phyloP scores from a whole-genome alignment of 2,888 invertebrate genomes.

The Ferrisia virgata region DNA sequence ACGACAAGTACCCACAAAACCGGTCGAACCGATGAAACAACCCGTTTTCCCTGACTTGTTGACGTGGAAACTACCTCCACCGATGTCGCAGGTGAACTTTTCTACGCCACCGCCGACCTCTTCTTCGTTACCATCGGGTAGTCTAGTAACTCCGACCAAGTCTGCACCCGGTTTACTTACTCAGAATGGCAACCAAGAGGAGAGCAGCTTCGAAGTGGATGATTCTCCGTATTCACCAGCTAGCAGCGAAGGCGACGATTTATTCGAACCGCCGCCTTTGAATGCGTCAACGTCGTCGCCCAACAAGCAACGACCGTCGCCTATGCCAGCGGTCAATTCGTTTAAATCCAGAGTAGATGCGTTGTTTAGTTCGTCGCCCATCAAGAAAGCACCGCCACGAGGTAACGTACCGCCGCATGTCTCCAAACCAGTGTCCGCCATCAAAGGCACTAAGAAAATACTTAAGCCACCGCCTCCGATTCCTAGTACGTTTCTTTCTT shows the following conservation, averaged over 20 bases:
- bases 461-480: neutral
- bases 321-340: conserved; percentile 31
- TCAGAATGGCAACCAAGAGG: conserved; percentile 47
- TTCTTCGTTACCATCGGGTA: neutral
- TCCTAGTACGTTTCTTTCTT: neutral
- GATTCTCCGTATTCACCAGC: conserved; percentile 69
- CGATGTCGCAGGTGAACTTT: conserved; percentile 23
- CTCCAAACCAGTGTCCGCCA: conserved; percentile 7
- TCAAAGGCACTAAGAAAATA: conserved; percentile 2
- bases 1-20: conserved; percentile 27
- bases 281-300: conserved; percentile 50
- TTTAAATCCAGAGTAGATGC: conserved; percentile 38
- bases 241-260: conserved; percentile 82
- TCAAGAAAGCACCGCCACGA: conserved; percentile 22
- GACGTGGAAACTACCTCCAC: conserved; percentile 39
- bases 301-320: conserved; percentile 32
- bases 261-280: conserved; percentile 72
- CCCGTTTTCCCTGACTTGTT: conserved; percentile 32
- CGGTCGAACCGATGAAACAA: conserved; percentile 41
- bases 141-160: conserved; percentile 46
- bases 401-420: neutral
- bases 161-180: conserved; percentile 40
- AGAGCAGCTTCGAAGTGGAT: conserved; percentile 24
- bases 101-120: conserved; percentile 21
- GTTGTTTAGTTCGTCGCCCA: conserved; percentile 28